phyloP scores from a whole-genome alignment of 1,140 invertebrate genomes.

The Leguminivora glycinivorella region DNA sequence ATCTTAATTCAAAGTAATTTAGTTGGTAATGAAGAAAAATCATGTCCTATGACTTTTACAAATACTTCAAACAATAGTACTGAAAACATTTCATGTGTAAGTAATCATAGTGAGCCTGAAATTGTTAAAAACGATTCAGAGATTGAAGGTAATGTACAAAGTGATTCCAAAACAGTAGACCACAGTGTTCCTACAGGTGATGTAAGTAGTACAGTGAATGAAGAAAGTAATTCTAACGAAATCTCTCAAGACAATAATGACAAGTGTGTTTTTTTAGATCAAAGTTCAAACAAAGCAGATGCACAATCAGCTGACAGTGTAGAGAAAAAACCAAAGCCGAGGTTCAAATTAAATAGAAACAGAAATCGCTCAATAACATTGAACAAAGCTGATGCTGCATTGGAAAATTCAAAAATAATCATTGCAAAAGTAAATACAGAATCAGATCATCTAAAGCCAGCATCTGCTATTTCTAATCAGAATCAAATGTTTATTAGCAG shows the following conservation, averaged over 20 bases:
- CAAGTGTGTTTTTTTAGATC: slow-evolving; percentile 10
- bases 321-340: slow-evolving; percentile 5
- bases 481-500: slow-evolving; percentile 40
- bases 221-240: neutral
- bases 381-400: neutral
- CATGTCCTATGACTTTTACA: neutral
- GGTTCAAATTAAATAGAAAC: neutral
- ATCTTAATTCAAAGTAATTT: neutral
- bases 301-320: slow-evolving; percentile 3
- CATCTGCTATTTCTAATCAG: slow-evolving; percentile 47
- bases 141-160: neutral
- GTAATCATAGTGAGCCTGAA: neutral
- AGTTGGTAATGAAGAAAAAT: neutral
- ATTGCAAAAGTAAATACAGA: slow-evolving; percentile 16
- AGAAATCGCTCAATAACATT: neutral
- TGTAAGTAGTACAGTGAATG: neutral
- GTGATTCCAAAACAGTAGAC: neutral
- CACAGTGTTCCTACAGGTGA: neutral
- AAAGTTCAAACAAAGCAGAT: slow-evolving; percentile 3
- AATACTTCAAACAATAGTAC: neutral
- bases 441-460: neutral
- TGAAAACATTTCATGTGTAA: neutral
- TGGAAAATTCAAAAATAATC: slow-evolving; percentile 18
- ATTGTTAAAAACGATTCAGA: neutral
- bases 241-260: slow-evolving; percentile 2